phyloP scores from a whole-genome alignment of 1,140 invertebrate genomes.

The Aethina tumida region DNA sequence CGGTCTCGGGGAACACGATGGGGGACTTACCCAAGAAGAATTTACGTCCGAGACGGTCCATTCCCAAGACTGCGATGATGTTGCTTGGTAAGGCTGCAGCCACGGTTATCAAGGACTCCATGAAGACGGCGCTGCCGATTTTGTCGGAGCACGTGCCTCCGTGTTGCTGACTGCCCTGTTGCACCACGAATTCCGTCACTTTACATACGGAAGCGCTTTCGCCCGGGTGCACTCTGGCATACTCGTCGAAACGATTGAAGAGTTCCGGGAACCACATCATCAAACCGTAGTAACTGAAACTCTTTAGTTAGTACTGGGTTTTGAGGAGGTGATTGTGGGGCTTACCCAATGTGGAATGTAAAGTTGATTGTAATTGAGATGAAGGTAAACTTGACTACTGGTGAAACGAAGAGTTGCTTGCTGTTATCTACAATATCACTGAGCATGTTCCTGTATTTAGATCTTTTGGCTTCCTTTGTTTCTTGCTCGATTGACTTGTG shows the following conservation, averaged over 20 bases:
- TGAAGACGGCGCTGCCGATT: constrained; percentile 66
- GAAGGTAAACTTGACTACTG: constrained; percentile 68
- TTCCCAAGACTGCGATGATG: constrained; percentile 62
- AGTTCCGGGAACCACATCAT: constrained; percentile 91
- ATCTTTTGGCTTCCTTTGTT: constrained; percentile 44
- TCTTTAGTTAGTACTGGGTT: not conserved
- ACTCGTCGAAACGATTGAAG: constrained; percentile 78
- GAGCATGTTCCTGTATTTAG: constrained; percentile 59
- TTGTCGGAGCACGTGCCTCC: constrained; percentile 53
- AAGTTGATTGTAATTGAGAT: constrained; percentile 81
- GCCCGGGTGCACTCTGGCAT: constrained; percentile 39
- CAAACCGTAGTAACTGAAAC: constrained; percentile 66
- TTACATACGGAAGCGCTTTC: constrained; percentile 60
- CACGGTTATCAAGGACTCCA: constrained; percentile 77
- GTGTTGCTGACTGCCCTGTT: constrained; percentile 46
- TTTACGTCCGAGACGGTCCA: constrained; percentile 74
- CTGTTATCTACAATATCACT: constrained; percentile 68
- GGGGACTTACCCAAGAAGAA: constrained; percentile 64
- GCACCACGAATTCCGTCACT: constrained; percentile 66
- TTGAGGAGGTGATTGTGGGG: constrained; percentile 8
- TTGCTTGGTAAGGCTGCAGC: constrained; percentile 76
- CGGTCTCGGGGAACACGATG: not conserved
- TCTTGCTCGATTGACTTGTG: constrained; percentile 33
- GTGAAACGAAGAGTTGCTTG: constrained; percentile 64
- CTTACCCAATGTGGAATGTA: constrained; percentile 75